Percentiles rank a stretch among this genome's conserved stretches.
phyloP scores from a whole-genome alignment of 2,888 invertebrate species.

The Herminia tarsipennalis region DNA sequence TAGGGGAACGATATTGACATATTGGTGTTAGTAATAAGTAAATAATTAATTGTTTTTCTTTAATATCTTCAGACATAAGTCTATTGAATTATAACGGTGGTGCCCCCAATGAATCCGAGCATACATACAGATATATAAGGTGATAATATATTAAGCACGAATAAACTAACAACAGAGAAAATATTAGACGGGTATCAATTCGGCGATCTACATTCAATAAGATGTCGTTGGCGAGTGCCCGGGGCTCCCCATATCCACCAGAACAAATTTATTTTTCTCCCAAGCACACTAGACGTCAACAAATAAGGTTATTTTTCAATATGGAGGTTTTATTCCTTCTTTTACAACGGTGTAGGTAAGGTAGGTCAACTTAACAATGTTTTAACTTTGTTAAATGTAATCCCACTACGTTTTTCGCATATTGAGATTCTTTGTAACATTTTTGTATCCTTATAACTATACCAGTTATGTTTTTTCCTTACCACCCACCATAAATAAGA shows the following conservation, averaged over 20 bases:
- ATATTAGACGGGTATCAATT: constrained; percentile 52
- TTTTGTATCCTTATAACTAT: too few species aligned
- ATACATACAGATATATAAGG: too few species aligned
- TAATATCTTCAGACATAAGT: too few species aligned
- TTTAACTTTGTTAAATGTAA: constrained; percentile 14
- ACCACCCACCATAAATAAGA: too few species aligned
- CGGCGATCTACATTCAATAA: constrained; percentile 69
- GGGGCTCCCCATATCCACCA: constrained; percentile 68
- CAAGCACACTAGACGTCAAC: constrained; percentile 80
- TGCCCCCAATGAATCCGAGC: too few species aligned
- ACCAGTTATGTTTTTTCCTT: too few species aligned
- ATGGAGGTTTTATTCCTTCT: constrained; percentile 67
- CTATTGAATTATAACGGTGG: too few species aligned
- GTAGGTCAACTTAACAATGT: constrained; percentile 30
- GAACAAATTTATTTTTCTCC: constrained; percentile 80
- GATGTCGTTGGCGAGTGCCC: constrained; percentile 65
- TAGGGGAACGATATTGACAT: too few species aligned
- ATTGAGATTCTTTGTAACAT: too few species aligned
- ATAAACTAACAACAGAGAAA: constrained; percentile 36
- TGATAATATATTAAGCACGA: not conserved
- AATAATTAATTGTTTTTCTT: too few species aligned
- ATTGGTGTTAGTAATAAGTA: too few species aligned
- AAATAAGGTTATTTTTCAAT: constrained; percentile 82
- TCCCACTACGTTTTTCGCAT: too few species aligned
- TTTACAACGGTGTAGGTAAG: constrained; percentile 52